Evolutionary conservation across 2,113 vertebrate genomes (phyloP), one percentile per base, ranked within the genome.

Genomic region (Herpetotheres cachinnans): DNA sequence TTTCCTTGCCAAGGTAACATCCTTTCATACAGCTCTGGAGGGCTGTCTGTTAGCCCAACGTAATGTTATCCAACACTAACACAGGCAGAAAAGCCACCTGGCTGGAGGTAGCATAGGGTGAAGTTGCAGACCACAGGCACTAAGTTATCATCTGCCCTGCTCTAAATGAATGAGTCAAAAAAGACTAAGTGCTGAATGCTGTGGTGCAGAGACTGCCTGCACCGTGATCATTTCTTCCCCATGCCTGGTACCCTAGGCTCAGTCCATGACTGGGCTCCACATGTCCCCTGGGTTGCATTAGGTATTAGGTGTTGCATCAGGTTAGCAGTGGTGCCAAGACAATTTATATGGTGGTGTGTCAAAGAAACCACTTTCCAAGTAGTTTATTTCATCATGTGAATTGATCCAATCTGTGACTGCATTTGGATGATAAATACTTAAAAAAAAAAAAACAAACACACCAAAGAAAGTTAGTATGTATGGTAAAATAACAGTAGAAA

Each of bases 401-500:
- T 47, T 77, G 58, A 86, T 91, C 38, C 38, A 58, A 55, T 77
- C 38, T 62, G 30, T 65, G 54, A 4, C 9, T 80, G 61, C 3
- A 1, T 70, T 81, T 67, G 49, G 46, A 80, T 67, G 88, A 59
- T 29, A 79, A 71, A 34, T 50, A 26, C 24, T 44, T 86, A 0
- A 47, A 47, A 61, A 20, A 6, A n/a, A 59, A 55, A 20, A 30
- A 36, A 24, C 46, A 30, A 52, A 26, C 26, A n/a, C n/a, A n/a
- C n/a, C n/a, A n/a, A n/a, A n/a, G 13, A 63, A 38, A 29, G 26
- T 19, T 0, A 25, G 17, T 55, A 8, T 50, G 2, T n/a, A 26
- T 58, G 52, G 25, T 70, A 25, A 67, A 79, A 71, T 84, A 58
- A 56, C 40, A n/a, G 36, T 50, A 65, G 44, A 63, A 95, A 65